Percentiles rank a stretch among this genome's conserved stretches.
Conservation (phyloP, 2,797 vertebrate genomes). For the Bradypodion pumilum region DNA sequence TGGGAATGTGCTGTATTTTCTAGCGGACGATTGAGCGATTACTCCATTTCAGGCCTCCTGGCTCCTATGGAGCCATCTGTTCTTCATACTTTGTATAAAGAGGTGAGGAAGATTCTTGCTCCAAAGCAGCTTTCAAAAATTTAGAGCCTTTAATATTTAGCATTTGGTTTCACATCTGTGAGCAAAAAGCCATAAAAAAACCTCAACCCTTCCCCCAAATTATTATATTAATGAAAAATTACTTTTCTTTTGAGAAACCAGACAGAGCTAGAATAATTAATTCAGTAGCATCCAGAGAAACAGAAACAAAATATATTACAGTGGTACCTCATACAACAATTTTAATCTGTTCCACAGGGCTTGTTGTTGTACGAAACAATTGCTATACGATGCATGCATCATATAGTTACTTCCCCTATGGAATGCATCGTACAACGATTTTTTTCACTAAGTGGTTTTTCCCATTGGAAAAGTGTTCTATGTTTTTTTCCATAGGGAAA, state of each 20-base stretch:
- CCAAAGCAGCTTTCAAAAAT: conserved; percentile 65
- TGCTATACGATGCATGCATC: no score
- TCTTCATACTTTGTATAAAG: conserved; percentile 61
- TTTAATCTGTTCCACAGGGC: no score
- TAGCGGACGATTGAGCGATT: conserved; percentile 75
- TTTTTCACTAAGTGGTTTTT: no score
- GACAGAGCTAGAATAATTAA: conserved; percentile 61
- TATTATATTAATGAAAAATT: conserved; percentile 66
- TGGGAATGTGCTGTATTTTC: conserved; percentile 71
- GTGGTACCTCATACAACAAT: no score
- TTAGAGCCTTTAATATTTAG: conserved; percentile 68
- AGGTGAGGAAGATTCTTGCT: conserved; percentile 73
- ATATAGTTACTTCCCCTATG: no score
- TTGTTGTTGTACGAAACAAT: no score
- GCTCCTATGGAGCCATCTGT: conserved; percentile 78
- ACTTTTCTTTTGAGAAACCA: conserved; percentile 59
- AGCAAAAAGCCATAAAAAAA: conserved; percentile 62
- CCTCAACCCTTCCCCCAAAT: conserved; percentile 32
- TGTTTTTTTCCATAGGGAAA: no score
- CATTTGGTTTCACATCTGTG: conserved; percentile 69
- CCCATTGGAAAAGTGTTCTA: no score
- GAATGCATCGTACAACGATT: no score
- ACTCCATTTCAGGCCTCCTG: conserved; percentile 77
- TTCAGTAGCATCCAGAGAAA: conserved; percentile 57
- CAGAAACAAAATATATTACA: conserved; percentile 4